Conservation (phyloP, 2,113 vertebrate genomes). For the Hyperopisus bebe region DNA sequence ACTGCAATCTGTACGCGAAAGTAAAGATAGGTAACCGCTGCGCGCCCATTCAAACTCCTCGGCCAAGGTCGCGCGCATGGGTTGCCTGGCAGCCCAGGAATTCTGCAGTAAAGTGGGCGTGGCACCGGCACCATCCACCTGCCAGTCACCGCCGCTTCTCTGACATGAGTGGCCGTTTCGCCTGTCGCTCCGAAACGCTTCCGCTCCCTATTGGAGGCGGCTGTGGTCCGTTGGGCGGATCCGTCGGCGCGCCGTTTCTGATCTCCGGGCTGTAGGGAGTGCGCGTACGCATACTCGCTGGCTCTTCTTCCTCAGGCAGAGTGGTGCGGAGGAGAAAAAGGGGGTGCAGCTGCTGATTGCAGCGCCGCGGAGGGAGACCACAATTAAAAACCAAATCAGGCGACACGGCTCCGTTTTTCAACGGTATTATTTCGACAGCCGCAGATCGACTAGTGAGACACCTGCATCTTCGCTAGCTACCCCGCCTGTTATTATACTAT, state of each 20-base stretch:
- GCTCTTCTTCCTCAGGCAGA: slow-evolving; percentile 24
- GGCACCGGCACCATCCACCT: neutral
- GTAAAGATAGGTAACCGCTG: neutral
- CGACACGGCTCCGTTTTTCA: neutral
- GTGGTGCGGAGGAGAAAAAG: slow-evolving; percentile 13
- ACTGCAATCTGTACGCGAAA: neutral
- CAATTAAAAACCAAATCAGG: slow-evolving; percentile 7
- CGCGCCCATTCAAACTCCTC: neutral
- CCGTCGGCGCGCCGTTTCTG: neutral
- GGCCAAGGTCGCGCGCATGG: neutral
- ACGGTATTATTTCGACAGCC: neutral
- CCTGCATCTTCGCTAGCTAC: slow-evolving; percentile 9
- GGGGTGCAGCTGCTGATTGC: slow-evolving; percentile 9
- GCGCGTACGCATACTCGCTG: slow-evolving; percentile 17
- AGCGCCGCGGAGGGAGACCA: slow-evolving; percentile 18
- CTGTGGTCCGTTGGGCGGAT: slow-evolving; percentile 8
- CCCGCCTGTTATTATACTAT: slow-evolving; percentile 9
- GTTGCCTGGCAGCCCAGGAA: slow-evolving; percentile 21
- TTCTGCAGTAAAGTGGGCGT: slow-evolving; percentile 28
- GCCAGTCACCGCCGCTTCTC: neutral
- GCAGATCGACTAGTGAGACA: slow-evolving; percentile 14
- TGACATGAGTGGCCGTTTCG: neutral
- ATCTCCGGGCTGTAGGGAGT: neutral
- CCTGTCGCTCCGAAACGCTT: neutral
- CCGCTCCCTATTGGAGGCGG: slow-evolving; percentile 8